These are phyloP conservation scores for Indicator indicator DNA, from an alignment of 2,113 vertebrate species.

Conservation along the genomic window DNA sequence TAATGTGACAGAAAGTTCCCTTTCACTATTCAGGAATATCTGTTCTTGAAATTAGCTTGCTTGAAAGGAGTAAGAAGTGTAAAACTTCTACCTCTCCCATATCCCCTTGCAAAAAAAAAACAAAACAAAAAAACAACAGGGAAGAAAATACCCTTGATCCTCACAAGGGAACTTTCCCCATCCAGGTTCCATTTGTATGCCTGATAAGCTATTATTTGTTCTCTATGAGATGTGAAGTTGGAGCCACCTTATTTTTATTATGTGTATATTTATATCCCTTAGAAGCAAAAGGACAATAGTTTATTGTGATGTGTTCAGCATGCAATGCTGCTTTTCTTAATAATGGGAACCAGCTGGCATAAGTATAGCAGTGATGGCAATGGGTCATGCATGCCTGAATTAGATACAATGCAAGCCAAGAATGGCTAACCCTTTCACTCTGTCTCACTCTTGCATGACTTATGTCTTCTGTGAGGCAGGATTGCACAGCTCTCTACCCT, in stretches of 20 bases:
- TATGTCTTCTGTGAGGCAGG: constrained; percentile 74
- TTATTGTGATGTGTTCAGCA: constrained; percentile 78
- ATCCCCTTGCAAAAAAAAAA: neutral
- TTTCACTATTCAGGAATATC: neutral
- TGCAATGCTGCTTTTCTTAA: constrained; percentile 73
- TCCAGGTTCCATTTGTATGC: neutral
- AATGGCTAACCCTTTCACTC: constrained; percentile 70
- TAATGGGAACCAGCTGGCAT: constrained; percentile 79
- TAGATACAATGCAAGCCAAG: constrained; percentile 70
- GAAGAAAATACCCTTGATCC: neutral
- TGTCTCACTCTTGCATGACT: constrained; percentile 70
- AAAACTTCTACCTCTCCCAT: neutral
- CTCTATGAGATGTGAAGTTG: constrained; percentile 31
- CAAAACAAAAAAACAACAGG: no score
- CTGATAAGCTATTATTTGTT: constrained; percentile 41
- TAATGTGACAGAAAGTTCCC: neutral
- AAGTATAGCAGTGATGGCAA: constrained; percentile 69
- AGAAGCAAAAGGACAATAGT: constrained; percentile 71
- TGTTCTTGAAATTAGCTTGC: neutral
- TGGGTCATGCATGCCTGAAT: constrained; percentile 72
- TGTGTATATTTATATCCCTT: constrained; percentile 66
- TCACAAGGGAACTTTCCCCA: neutral
- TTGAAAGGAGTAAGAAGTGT: neutral
- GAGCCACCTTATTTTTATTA: constrained; percentile 67
- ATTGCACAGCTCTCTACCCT: constrained; percentile 54